Conservation (phyloP, 2,888 invertebrate species). For the Epirrhoe tristata region DNA sequence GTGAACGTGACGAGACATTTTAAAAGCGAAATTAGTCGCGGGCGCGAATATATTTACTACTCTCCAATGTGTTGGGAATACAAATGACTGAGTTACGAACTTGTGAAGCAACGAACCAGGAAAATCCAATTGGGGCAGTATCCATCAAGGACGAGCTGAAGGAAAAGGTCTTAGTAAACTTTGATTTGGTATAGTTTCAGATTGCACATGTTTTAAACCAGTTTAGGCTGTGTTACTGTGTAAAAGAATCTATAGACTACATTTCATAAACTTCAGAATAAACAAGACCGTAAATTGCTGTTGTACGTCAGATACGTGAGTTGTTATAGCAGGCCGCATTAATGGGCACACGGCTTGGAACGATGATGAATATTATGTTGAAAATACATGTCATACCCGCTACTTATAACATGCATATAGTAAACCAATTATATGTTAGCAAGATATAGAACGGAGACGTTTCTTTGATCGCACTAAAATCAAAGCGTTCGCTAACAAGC, state of each 20-base stretch:
- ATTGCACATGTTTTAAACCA: no score
- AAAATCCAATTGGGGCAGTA: neutral
- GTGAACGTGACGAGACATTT: constrained; percentile 72
- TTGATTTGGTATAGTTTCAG: no score
- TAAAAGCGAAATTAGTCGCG: constrained; percentile 68
- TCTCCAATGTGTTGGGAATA: constrained; percentile 50
- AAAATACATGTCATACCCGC: constrained; percentile 31
- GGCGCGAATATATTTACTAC: constrained; percentile 58
- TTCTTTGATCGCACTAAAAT: constrained; percentile 78
- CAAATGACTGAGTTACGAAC: constrained; percentile 37
- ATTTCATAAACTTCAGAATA: neutral
- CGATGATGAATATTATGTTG: constrained; percentile 13
- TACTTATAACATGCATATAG: constrained; percentile 64
- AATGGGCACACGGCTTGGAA: neutral
- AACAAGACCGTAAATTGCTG: neutral
- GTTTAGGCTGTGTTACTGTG: no score
- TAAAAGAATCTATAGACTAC: no score
- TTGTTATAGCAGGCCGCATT: neutral
- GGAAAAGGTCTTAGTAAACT: neutral
- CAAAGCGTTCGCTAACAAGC: constrained; percentile 77
- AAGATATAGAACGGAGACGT: constrained; percentile 63
- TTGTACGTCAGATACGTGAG: neutral
- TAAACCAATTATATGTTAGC: constrained; percentile 77
- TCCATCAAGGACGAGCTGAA: neutral
- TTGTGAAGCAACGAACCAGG: constrained; percentile 7